Percentiles rank a stretch among this genome's conserved stretches.
Conservation (phyloP, 2,113 vertebrate species). For the Gallinago media region DNA sequence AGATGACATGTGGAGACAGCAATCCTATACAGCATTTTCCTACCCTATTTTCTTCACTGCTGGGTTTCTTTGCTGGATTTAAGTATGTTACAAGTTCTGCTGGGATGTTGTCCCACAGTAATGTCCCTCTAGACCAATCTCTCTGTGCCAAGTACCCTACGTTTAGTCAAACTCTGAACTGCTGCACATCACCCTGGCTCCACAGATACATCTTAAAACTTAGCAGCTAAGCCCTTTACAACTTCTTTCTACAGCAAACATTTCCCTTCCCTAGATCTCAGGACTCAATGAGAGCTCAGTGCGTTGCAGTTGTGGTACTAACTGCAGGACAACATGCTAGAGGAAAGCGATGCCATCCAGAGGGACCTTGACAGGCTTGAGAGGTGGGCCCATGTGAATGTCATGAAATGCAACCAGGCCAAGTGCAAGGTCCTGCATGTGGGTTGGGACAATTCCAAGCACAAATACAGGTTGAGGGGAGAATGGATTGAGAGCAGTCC, state of each 20-base stretch:
- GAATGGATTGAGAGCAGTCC: neutral
- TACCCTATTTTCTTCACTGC: neutral
- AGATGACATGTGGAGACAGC: neutral
- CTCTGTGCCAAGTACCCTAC: neutral
- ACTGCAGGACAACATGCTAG: neutral
- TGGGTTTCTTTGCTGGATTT: neutral
- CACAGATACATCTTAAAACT: neutral
- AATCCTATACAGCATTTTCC: neutral
- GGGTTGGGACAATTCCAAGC: neutral
- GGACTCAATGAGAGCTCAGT: neutral
- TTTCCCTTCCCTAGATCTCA: neutral
- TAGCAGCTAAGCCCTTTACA: neutral
- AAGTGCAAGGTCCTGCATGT: neutral
- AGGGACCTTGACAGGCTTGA: neutral
- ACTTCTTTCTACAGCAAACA: neutral
- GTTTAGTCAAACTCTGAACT: neutral
- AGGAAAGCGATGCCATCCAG: neutral
- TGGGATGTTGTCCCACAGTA: neutral
- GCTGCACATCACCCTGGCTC: neutral
- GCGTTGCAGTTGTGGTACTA: rapidly evolving
- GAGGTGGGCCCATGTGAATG: neutral
- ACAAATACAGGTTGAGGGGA: neutral
- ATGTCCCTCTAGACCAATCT: neutral
- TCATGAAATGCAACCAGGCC: neutral
- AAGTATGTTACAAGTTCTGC: neutral